These are phyloP conservation scores for Ephialtes manifestator DNA, from an alignment of 2,888 invertebrate genomes.

Conservation along the genomic window DNA sequence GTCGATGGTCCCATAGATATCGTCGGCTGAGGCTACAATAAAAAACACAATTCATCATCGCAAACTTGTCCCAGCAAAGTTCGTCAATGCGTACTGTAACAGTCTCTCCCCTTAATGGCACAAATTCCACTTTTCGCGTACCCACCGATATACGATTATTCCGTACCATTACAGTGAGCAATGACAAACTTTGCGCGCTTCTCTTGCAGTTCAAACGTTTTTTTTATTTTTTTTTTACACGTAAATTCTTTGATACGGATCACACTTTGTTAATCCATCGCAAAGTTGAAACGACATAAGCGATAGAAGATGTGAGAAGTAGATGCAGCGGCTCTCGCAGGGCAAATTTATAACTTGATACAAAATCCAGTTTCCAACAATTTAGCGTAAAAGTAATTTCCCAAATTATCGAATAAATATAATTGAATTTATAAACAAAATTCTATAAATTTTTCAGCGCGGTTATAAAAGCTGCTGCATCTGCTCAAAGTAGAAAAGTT, in stretches of 20 bases:
- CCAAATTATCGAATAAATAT: background rate
- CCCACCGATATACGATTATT: background rate
- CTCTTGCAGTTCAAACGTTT: slow-evolving; percentile 15
- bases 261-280: slow-evolving; percentile 15
- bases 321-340: background rate
- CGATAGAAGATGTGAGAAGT: background rate
- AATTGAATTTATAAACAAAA: background rate
- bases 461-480: background rate
- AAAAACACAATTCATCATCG: slow-evolving; percentile 81
- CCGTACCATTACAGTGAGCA: slow-evolving; percentile 76
- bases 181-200: slow-evolving; percentile 79
- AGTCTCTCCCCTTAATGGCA: slow-evolving; percentile 46
- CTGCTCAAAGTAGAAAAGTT: slow-evolving; percentile 23
- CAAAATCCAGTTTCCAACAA: background rate
- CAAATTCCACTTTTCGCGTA: background rate
- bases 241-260: slow-evolving; percentile 13
- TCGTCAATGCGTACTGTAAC: slow-evolving; percentile 77
- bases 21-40: slow-evolving; percentile 81
- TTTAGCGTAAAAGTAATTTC: too few relatives aligned
- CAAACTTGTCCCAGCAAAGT: slow-evolving; percentile 82
- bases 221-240: slow-evolving; percentile 15
- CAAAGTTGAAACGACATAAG: slow-evolving; percentile 31
- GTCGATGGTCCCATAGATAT: slow-evolving; percentile 83
- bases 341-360: background rate
- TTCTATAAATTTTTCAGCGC: too few relatives aligned